These are phyloP conservation scores for Orius laevigatus DNA, from an alignment of 1,140 invertebrate genomes.

Conservation along the genomic window DNA sequence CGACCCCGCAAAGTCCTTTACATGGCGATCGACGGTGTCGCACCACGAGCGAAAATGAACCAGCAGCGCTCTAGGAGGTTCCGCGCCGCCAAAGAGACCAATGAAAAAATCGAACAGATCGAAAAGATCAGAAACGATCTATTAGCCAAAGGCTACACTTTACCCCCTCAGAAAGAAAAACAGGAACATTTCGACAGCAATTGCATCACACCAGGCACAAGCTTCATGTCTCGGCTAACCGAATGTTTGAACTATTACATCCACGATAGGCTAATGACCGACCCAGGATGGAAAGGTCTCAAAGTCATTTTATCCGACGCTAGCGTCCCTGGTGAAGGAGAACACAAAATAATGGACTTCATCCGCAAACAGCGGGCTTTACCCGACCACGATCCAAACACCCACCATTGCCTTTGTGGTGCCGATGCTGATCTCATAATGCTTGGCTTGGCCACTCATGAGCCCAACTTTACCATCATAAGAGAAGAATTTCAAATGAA, in stretches of 20 bases:
- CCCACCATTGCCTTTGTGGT: conserved; percentile 92
- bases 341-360: conserved; percentile 99
- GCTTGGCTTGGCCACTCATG: conserved; percentile 95
- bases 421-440: conserved; percentile 99
- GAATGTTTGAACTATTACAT: conserved; percentile 92
- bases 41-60: conserved; percentile 98
- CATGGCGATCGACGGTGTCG: conserved; percentile 99
- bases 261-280: conserved; percentile 82
- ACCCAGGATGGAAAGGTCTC: conserved; percentile 88
- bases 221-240: conserved; percentile 92
- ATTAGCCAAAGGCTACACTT: conserved; percentile 49
- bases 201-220: conserved; percentile 97
- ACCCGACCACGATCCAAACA: conserved; percentile 94
- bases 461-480: conserved; percentile 96
- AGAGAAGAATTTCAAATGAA: conserved; percentile 98
- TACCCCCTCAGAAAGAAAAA: conserved; percentile 83
- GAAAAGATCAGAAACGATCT: conserved; percentile 60
- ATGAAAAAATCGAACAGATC: conserved; percentile 80
- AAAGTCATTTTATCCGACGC: conserved; percentile 89
- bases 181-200: conserved; percentile 95
- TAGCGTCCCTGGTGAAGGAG: conserved; percentile 88
- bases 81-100: conserved; percentile 85
- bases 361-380: conserved; percentile 90
- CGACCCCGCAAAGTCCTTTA: conserved; percentile 88
- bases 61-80: conserved; percentile 95